Conservation (phyloP, 2,888 invertebrate genomes). For the Lasioglossum lativentre region DNA sequence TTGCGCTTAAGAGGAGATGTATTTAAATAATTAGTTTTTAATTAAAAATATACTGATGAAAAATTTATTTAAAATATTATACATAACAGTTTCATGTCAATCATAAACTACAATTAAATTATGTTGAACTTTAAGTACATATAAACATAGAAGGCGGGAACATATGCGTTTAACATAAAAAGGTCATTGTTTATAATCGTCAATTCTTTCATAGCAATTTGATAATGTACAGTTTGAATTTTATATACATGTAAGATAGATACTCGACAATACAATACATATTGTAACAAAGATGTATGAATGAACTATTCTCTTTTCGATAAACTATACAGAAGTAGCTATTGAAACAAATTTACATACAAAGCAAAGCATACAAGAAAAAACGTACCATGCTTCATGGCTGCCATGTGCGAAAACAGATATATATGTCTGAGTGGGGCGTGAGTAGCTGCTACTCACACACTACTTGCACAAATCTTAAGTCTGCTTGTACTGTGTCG, state of each 20-base stretch:
- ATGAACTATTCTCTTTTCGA: conserved; percentile 14
- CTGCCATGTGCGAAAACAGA: conserved; percentile 85
- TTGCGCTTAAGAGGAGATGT: conserved; percentile 15
- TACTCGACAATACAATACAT: conserved; percentile 2
- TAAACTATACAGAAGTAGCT: conserved; percentile 28
- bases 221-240: conserved; percentile 4
- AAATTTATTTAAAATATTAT: conserved; percentile 19
- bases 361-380: conserved; percentile 76
- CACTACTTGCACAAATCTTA: conserved; percentile 80
- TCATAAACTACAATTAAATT: conserved; percentile 1
- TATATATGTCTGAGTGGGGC: conserved; percentile 76
- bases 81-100: conserved; percentile 28
- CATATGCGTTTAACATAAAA: conserved; percentile 4
- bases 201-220: conserved; percentile 7
- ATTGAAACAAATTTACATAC: conserved; percentile 63
- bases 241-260: conserved; percentile 8
- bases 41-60: background rate
- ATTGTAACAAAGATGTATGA: conserved; percentile 3
- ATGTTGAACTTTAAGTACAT: conserved; percentile 6
- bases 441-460: conserved; percentile 81
- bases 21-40: conserved; percentile 13
- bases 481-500: conserved; percentile 82
- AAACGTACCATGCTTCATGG: conserved; percentile 86
- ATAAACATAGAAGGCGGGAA: conserved; percentile 4
- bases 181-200: conserved; percentile 6